Base-by-base conservation (phyloP, 2,797 vertebrate genomes). In the Sebastes jordani region DNA sequence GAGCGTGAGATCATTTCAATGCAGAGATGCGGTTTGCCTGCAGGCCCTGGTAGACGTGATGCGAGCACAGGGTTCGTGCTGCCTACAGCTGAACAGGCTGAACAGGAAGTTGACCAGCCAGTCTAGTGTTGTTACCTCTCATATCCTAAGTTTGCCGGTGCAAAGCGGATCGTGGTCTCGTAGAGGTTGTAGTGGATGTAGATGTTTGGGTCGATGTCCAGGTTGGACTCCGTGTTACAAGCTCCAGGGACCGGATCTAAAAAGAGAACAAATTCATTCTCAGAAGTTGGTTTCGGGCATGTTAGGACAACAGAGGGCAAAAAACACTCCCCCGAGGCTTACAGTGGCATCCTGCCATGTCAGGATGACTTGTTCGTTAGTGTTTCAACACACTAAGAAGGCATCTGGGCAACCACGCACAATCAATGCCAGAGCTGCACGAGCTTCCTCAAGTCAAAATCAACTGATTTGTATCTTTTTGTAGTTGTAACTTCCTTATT, bases 181-280 rank as follows among this genome's bases (percentile, higher is more conserved):
- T 96, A 97, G 86, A 98, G 85, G 3, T 97, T 97, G 92, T 98
- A 99, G 54, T 86, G 93, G 72, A 99, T 68, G 79, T 99, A 96
- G 91, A 99, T 81, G 73, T 97, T 99, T 8, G 98, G 97, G 90
- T 99, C 98, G 2, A 95, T 93, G 49, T 96, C 96, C 91, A 99
- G 91, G 72, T 95, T 94, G 88, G 96, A 98, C 86, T 97, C 97
- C 7, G 94, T 90, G 92, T 97, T 98, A 89, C 99, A 99, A 25
- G 96, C 98, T 81, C 99, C 99, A 38, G 99, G 99, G 30, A 99
- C 82, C 2, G 99, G 99, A 90, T 99, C 99, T 99, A 30, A 52
- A 88, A 87, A 84, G 9, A 79, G 2, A 71, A 27, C 9, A 63
- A 0, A 56, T 36, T 38, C 10, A 6, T 52, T 20, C n/a, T 68